Base-by-base conservation (phyloP, 2,888 invertebrate genomes). In the Brachynemurus nebulosus region DNA sequence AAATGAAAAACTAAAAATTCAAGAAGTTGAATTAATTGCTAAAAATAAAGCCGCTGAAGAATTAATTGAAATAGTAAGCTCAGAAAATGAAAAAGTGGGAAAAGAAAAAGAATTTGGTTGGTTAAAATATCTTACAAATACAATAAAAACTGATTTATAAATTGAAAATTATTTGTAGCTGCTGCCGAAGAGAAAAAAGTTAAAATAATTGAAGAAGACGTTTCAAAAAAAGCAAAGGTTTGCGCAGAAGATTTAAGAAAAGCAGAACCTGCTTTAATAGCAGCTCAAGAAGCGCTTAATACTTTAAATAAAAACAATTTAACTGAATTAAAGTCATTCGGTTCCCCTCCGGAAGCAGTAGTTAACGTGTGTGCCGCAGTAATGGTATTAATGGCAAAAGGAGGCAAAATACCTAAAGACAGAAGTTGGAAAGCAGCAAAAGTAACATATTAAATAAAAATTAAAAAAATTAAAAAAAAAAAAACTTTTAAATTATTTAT, bases 321-420 rank as follows among this genome's bases (percentile, higher is more conserved):
- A 51, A 93, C 93, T 0, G 95, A 96, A 66, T 64, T 95, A 58
- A 93, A 93, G 61, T 90, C 93, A 0, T 93, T 95, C 61, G 89
- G 90, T 1, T 78, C 88, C 4, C 95, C 95, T 4, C 90, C 91
- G 0, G 78, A 80, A 34, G 88, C 89, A 43, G 93, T 93, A 0
- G 81, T 86, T 1, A 84, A 78, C 54, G 92, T 93, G 0, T 78
- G 80, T 7, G 82, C 86, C 2, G 92, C 91, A 6, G 92, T 93
- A 3, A 71, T 91, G 52, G 86, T 91, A 2, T 67, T 95, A n/a
- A 79, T 92, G 54, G 71, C 85, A 0, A 74, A 75, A 46, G 83
- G 78, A 58, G 88, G 86, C 3, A 89, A 88, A 64, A 72, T 93
- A 43, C 88, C 93, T 0, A 86, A 88, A 70, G 95, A 95, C 60